Evolutionary conservation across 2,113 vertebrate genomes (phyloP).

Genomic region (Brachyistius frenatus): DNA sequence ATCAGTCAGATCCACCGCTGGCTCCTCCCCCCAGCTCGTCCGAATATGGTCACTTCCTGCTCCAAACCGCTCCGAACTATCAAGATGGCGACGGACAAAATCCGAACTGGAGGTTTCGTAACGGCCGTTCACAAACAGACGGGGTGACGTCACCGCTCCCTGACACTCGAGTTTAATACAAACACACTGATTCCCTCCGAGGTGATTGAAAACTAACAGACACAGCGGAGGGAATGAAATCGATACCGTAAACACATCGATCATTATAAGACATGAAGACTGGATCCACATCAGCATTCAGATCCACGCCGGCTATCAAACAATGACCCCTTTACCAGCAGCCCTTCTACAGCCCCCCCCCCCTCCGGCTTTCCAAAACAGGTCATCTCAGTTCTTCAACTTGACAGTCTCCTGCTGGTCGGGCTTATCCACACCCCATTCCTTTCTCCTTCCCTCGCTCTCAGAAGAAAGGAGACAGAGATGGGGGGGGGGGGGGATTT

Average conservation of each 20-base stretch:
- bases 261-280: background rate
- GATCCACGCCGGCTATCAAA: conserved; percentile 58
- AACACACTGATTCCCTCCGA: background rate
- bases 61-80: too few relatives aligned
- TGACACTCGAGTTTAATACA: too few relatives aligned
- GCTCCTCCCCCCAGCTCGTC: too few relatives aligned
- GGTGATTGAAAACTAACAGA: background rate
- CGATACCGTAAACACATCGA: conserved; percentile 9
- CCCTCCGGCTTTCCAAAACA: conserved; percentile 54
- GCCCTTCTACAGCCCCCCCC: conserved; percentile 65
- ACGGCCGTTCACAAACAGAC: too few relatives aligned
- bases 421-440: conserved; percentile 79
- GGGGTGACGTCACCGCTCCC: too few relatives aligned
- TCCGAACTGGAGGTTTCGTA: too few relatives aligned
- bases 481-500: conserved; percentile 76
- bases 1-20: too few relatives aligned
- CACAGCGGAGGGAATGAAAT: background rate
- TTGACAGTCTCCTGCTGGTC: conserved; percentile 81
- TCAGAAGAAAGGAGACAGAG: conserved; percentile 78
- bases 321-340: conserved; percentile 64
- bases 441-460: conserved; percentile 77
- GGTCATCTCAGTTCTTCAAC: conserved; percentile 78
- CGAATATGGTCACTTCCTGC: too few relatives aligned
- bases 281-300: conserved; percentile 42
- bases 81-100: too few relatives aligned